Evolutionary conservation across 2,113 vertebrate species (phyloP), one percentile per base, ranked within the genome.

Genomic region (Suricata suricatta): DNA sequence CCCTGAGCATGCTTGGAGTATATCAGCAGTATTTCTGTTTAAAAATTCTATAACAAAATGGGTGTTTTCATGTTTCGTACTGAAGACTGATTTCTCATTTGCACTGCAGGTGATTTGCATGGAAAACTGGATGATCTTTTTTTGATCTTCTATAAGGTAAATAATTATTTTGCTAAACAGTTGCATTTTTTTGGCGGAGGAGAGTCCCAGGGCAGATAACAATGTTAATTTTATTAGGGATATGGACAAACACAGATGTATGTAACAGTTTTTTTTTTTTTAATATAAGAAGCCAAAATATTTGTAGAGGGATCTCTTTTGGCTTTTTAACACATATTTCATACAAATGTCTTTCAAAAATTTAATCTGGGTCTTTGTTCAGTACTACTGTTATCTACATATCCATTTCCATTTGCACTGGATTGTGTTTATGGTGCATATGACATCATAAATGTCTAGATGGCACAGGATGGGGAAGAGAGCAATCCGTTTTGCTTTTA

Each of bases 121-220:
- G 99, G 99, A 50, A 99, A 99, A 57, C 98, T 99, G 33, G 99
- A 99, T 98, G 99, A 99, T 98, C 99, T 99, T 69, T 98, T 99
- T 79, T 98, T 99, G 91, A 99, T 99, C 98, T 99, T 99, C 98
- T 99, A 99, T 96, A 99, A 99, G 99, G 99, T 99, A 99, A 98
- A 95, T 86, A 12, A 86, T 88, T 94, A 29, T 90, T 92, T 96
- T 81, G 54, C 35, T 94, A 60, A 88, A 54, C 25, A 12, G 96
- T 98, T 98, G 74, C 15, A 92, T 60, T 97, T 97, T 90, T 54
- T 50, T 63, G 76, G 21, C n/a, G 11, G 19, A 29, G 71, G 38
- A 93, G 54, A 95, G 0, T 81, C 21, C 71, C 97, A 95, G 25
- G 33, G 81, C 35, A 93, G 50, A 50, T 81, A 91, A 52, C 23